Conservation (phyloP, 2,113 vertebrate genomes). For the Phalacrocorax aristotelis region DNA sequence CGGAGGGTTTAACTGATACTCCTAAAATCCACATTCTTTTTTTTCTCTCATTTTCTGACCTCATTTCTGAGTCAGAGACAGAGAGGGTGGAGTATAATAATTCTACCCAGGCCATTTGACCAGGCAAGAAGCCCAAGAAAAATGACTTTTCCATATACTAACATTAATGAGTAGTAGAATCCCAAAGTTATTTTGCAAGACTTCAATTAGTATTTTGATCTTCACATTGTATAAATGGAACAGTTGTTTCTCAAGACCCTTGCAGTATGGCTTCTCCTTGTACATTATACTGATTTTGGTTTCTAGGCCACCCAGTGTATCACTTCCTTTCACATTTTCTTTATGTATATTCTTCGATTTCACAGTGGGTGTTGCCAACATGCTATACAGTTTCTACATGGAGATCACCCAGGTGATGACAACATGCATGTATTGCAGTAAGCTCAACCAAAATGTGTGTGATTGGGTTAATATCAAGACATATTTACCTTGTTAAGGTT, state of each 20-base stretch:
- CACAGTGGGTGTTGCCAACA: background rate
- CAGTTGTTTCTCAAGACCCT: background rate
- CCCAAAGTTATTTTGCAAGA: constrained; percentile 20
- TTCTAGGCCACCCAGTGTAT: background rate
- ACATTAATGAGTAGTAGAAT: constrained; percentile 27
- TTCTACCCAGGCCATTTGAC: constrained; percentile 14
- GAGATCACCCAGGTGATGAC: background rate
- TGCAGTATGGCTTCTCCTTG: background rate
- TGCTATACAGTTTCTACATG: background rate
- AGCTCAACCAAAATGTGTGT: background rate
- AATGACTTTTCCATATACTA: constrained; percentile 28
- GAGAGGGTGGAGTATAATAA: constrained; percentile 45
- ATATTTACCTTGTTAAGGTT: background rate
- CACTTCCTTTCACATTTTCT: background rate
- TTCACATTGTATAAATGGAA: background rate
- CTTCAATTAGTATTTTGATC: background rate
- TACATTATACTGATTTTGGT: background rate
- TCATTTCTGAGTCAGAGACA: constrained; percentile 51
- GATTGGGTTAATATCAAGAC: background rate
- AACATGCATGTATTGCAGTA: background rate
- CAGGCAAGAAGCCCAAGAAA: constrained; percentile 52
- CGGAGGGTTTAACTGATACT: background rate
- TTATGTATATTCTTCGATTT: background rate
- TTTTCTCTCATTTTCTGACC: constrained; percentile 35
- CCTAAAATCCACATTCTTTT: background rate